Evolutionary conservation across 2,888 invertebrate genomes (phyloP).

Genomic region (Rhagium mordax): DNA sequence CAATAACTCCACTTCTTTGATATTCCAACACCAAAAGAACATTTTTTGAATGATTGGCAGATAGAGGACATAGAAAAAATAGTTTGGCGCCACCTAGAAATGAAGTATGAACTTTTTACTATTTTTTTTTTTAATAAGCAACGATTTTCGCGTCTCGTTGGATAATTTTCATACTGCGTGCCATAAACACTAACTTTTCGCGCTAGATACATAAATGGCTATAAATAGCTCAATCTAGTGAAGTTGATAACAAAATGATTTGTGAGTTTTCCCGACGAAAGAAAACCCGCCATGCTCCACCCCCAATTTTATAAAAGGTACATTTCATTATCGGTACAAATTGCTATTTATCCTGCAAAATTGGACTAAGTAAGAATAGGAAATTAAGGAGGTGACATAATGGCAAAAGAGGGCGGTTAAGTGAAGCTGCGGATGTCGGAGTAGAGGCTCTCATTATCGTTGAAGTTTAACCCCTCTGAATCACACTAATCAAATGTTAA

Average conservation of each 20-base stretch:
- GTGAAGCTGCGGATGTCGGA: conserved; percentile 30
- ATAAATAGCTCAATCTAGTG: not conserved
- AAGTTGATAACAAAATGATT: not conserved
- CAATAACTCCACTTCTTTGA: too few species aligned
- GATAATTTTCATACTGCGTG: too few species aligned
- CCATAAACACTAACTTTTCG: too few species aligned
- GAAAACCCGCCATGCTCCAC: not conserved
- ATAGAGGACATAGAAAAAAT: too few species aligned
- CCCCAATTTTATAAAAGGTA: conserved; percentile 1
- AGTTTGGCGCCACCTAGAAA: too few species aligned
- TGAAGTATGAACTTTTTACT: too few species aligned
- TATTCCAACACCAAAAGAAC: too few species aligned
- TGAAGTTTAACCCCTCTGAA: conserved; percentile 35
- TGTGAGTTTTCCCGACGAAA: not conserved
- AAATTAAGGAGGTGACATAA: conserved; percentile 46
- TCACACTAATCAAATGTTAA: conserved; percentile 37
- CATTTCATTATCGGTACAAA: conserved; percentile 33
- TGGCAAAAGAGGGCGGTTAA: conserved; percentile 30
- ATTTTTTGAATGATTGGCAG: too few species aligned
- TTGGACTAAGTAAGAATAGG: conserved; percentile 43
- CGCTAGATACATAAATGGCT: too few species aligned
- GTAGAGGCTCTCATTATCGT: conserved; percentile 38
- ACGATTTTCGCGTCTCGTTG: too few species aligned
- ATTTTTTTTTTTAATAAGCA: too few species aligned
- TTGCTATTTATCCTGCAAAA: conserved; percentile 42